phyloP scores from a whole-genome alignment of 2,888 invertebrate species.

The Morpho helenor region DNA sequence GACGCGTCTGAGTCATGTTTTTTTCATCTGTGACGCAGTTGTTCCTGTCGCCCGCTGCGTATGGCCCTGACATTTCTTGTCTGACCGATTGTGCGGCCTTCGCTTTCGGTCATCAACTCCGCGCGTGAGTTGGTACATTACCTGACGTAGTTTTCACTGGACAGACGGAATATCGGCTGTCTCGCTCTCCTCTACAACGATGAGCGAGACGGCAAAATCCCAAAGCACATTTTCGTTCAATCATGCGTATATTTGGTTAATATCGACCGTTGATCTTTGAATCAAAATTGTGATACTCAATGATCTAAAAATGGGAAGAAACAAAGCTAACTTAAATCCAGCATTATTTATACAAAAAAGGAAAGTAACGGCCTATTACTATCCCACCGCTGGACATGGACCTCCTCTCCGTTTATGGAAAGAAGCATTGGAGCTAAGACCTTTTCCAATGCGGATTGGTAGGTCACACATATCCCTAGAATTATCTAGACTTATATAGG shows the following conservation, averaged over 20 bases:
- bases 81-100: conserved; percentile 78
- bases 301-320: no score
- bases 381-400: no score
- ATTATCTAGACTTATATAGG: no score
- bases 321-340: no score
- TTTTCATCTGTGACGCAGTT: conserved; percentile 66
- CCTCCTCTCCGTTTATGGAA: no score
- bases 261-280: not conserved
- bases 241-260: conserved; percentile 1
- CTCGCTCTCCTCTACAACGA: conserved; percentile 41
- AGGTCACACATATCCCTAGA: no score
- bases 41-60: conserved; percentile 58
- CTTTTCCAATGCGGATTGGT: no score
- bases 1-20: conserved; percentile 60
- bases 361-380: no score
- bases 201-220: conserved; percentile 12
- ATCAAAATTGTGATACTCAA: no score
- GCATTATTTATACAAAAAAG: no score
- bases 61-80: conserved; percentile 75
- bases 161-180: conserved; percentile 29
- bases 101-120: conserved; percentile 74
- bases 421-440: no score
- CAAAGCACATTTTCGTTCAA: not conserved
- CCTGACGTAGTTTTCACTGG: conserved; percentile 55
- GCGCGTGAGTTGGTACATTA: conserved; percentile 55